Base-by-base conservation (phyloP, 2,113 vertebrate genomes). In the Anolis sagrei region DNA sequence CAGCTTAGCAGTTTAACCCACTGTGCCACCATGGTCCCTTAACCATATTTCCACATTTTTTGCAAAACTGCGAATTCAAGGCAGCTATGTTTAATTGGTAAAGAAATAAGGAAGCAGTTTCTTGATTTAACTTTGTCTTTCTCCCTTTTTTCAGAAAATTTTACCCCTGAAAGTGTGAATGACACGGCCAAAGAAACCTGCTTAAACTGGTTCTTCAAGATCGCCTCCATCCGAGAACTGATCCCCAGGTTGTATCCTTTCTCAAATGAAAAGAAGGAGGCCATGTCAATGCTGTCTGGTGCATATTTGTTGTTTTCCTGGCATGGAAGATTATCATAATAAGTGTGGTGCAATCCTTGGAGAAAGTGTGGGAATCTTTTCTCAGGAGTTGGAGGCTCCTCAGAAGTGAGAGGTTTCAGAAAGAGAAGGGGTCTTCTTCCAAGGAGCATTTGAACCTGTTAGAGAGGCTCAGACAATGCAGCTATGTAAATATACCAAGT, bases 131-230 rank as follows among this genome's bases (percentile, higher is more conserved):
- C 66, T 69, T 73, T 75, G 23, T 49, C 13, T n/a, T n/a, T 14
- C 32, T 73, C 84, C 39, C 82, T 91, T 11, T 79, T 68, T 27
- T 29, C 96, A 99, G 98, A 98, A 86, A 95, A 97, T 32, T 98
- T 99, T 92, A 97, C 97, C 72, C 97, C 97, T 7, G 98, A 99
- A 10, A 96, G 96, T 14, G 98, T 99, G 75, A 98, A 97, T 0
- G 99, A 99, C 94, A 98, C 98, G 0, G 99, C 98, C 54, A 99
- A 98, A 91, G 99, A 99, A 95, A 99, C 98, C 2, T 99, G 99
- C 82, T 96, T 99, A 76, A 99, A 99, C 96, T 99, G 99, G 99
- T 99, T 99, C 96, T 99, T 99, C 95, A 99, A 99, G 96, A 98
- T 99, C 76, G 99, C 98, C 89, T 99, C 99, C 87, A 99, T 99